Conservation (phyloP, 2,113 vertebrate genomes). For the Callionymus lyra region DNA sequence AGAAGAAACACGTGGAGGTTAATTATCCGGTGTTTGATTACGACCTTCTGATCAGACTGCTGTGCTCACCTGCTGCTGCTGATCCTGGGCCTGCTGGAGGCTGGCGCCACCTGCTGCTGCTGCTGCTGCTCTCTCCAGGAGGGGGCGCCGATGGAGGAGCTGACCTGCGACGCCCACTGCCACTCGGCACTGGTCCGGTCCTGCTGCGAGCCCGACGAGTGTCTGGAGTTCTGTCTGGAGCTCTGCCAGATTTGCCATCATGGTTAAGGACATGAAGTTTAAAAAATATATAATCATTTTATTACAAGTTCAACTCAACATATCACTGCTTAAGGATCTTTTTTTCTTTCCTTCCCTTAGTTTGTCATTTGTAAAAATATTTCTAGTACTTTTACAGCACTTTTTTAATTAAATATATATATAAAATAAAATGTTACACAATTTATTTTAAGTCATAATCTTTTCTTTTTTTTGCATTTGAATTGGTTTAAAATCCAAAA, state of each 20-base stretch:
- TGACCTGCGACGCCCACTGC: constrained; percentile 63
- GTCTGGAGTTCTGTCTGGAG: constrained; percentile 66
- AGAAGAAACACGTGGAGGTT: constrained; percentile 48
- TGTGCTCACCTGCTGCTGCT: constrained; percentile 55
- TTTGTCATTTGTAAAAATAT: too few species aligned
- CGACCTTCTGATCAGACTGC: constrained; percentile 22
- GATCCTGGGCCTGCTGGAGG: constrained; percentile 41
- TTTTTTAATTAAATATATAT: too few species aligned
- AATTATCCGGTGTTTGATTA: constrained; percentile 20
- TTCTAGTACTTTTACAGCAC: too few species aligned
- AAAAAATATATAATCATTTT: too few species aligned
- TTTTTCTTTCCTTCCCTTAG: too few species aligned
- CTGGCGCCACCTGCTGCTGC: constrained; percentile 17
- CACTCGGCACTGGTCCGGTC: constrained; percentile 62
- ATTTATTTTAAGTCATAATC: too few species aligned
- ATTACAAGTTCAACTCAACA: too few species aligned
- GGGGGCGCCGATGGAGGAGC: constrained; percentile 54
- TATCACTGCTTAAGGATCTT: too few species aligned
- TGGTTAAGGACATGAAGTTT: constrained; percentile 33
- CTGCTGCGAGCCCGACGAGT: constrained; percentile 56
- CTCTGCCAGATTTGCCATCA: constrained; percentile 55
- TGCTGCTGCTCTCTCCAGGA: constrained; percentile 36
- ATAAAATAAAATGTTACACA: too few species aligned
- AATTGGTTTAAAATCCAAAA: too few species aligned
- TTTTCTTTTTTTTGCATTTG: too few species aligned